phyloP scores from a whole-genome alignment of 2,113 vertebrate genomes.

The Oncorhynchus mykiss region DNA sequence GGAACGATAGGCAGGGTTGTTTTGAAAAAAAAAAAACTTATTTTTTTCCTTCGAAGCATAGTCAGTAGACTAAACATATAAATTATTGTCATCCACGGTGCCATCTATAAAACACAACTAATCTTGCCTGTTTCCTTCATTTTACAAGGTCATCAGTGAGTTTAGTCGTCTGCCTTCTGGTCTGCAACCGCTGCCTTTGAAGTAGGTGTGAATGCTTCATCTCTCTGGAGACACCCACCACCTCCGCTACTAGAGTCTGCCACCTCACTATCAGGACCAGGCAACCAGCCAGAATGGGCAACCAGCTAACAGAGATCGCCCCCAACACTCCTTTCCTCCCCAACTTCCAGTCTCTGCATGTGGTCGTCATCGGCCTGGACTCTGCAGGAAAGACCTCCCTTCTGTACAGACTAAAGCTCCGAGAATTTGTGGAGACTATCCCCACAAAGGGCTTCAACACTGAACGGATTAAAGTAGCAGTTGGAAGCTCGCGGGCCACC shows the following conservation, averaged over 20 bases:
- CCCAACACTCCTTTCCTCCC: slow-evolving; percentile 71
- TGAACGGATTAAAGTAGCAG: slow-evolving; percentile 75
- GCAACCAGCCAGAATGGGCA: slow-evolving; percentile 70
- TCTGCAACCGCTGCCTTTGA: slow-evolving; percentile 35
- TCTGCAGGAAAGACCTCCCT: slow-evolving; percentile 80
- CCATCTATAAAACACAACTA: slow-evolving; percentile 26
- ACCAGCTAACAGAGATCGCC: slow-evolving; percentile 77
- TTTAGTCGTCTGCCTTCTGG: slow-evolving; percentile 3
- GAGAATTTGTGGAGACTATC: slow-evolving; percentile 78
- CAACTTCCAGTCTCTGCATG: slow-evolving; percentile 74
- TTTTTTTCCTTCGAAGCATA: background rate
- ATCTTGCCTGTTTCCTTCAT: slow-evolving; percentile 10
- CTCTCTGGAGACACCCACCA: background rate
- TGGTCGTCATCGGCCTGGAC: slow-evolving; percentile 81
- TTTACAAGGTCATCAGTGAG: slow-evolving; percentile 29
- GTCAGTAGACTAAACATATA: background rate
- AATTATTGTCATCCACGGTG: slow-evolving; percentile 15
- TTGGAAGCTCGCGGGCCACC: slow-evolving; percentile 68
- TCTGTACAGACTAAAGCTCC: slow-evolving; percentile 80
- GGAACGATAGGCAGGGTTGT: background rate
- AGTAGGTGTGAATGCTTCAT: slow-evolving; percentile 36
- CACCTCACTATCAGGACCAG: background rate
- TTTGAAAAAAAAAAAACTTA: background rate
- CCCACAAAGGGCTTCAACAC: slow-evolving; percentile 85
- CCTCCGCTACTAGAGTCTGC: background rate